These are phyloP conservation scores for Noctilio leporinus DNA, from an alignment of 2,113 vertebrate genomes.

Conservation along the genomic window DNA sequence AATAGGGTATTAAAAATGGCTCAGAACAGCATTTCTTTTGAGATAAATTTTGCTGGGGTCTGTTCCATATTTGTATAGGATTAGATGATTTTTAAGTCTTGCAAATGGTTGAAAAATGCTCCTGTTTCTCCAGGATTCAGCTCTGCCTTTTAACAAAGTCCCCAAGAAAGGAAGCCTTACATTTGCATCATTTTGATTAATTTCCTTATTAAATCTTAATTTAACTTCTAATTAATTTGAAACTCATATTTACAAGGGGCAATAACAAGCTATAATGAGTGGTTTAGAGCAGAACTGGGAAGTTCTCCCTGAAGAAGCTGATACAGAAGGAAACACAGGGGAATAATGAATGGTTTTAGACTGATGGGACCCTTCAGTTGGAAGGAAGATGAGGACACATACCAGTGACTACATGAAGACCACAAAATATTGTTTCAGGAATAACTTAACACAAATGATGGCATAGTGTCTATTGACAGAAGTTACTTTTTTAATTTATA, in stretches of 20 bases:
- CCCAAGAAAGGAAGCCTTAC: neutral
- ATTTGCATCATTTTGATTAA: neutral
- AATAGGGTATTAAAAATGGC: neutral
- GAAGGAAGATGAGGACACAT: neutral
- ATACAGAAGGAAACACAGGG: neutral
- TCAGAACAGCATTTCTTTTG: conserved; percentile 8
- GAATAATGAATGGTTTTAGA: neutral
- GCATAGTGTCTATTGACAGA: neutral
- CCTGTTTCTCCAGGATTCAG: neutral
- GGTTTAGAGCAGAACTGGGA: neutral
- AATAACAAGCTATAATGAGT: neutral
- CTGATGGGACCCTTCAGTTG: neutral
- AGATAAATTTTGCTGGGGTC: neutral
- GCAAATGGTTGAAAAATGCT: neutral
- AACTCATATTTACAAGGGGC: neutral
- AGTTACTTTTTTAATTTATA: neutral
- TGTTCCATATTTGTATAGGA: neutral
- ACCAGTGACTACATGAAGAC: neutral
- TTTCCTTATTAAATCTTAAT: neutral
- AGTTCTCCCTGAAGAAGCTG: neutral
- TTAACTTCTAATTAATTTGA: neutral
- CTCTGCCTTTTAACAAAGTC: conserved; percentile 1
- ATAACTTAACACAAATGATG: neutral
- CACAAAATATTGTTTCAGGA: neutral
- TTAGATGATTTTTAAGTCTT: neutral